phyloP scores from a whole-genome alignment of 2,888 invertebrate genomes.

The Ormyrus rosae region DNA sequence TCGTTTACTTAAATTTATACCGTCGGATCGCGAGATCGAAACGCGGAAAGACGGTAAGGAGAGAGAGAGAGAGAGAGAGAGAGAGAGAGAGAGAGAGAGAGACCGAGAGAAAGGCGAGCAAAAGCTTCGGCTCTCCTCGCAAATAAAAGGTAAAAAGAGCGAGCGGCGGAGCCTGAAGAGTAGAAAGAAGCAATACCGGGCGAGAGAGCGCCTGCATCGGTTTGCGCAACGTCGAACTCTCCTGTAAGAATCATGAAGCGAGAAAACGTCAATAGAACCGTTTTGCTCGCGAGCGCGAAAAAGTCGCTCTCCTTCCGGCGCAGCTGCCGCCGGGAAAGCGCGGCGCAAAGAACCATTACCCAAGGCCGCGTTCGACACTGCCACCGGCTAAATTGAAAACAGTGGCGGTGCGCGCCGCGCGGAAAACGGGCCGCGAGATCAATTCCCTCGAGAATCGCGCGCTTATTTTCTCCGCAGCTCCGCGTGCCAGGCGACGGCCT shows the following conservation, averaged over 20 bases:
- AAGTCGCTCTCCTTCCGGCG: too few relatives aligned
- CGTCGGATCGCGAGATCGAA: too few relatives aligned
- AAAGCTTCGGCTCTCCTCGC: too few relatives aligned
- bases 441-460: background rate
- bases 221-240: background rate
- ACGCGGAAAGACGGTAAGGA: too few relatives aligned
- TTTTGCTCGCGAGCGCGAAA: background rate
- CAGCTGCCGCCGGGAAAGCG: background rate
- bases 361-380: too few relatives aligned
- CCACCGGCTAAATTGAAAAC: too few relatives aligned
- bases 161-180: background rate
- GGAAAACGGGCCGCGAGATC: background rate
- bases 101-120: too few relatives aligned
- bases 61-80: too few relatives aligned
- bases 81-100: too few relatives aligned
- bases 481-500: background rate
- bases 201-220: background rate
- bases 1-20: too few relatives aligned
- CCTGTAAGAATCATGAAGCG: slow-evolving; percentile 30
- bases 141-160: too few relatives aligned
- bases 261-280: slow-evolving; percentile 24
- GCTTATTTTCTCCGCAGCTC: background rate
- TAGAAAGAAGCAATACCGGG: background rate
- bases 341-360: background rate
- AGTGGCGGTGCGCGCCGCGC: too few relatives aligned